Percentiles rank a stretch among this genome's conserved stretches.
These are phyloP conservation scores for Stegodyphus mimosarum DNA, from an alignment of 1,140 invertebrate genomes.

Conservation along the genomic window DNA sequence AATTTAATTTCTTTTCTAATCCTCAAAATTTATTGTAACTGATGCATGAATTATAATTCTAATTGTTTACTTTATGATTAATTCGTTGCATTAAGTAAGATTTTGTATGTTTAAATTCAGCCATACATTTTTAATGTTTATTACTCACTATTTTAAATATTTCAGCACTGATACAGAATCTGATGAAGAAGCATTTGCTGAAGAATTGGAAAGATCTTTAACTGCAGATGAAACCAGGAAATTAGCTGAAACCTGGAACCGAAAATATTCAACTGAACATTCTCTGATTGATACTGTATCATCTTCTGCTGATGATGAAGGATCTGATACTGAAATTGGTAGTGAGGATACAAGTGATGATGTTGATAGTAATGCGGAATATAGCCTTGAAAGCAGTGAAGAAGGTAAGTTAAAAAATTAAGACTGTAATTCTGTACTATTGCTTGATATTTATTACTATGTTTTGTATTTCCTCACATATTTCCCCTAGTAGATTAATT, in stretches of 20 bases:
- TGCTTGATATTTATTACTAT: too few relatives aligned
- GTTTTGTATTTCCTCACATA: too few relatives aligned
- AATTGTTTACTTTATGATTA: too few relatives aligned
- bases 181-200: slow-evolving; percentile 74
- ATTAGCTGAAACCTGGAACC: slow-evolving; percentile 75
- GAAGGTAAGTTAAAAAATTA: slow-evolving; percentile 17
- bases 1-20: too few relatives aligned
- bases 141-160: too few relatives aligned
- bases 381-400: slow-evolving; percentile 64
- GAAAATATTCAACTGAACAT: slow-evolving; percentile 70
- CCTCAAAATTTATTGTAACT: too few relatives aligned
- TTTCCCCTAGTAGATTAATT: too few relatives aligned
- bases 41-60: too few relatives aligned
- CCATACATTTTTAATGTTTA: too few relatives aligned
- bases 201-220: slow-evolving; percentile 74
- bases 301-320: slow-evolving; percentile 60
- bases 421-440: too few relatives aligned
- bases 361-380: slow-evolving; percentile 73
- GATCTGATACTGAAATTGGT: slow-evolving; percentile 57
- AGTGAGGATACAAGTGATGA: slow-evolving; percentile 70
- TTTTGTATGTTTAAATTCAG: too few relatives aligned
- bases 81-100: too few relatives aligned
- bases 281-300: slow-evolving; percentile 30
- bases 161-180: slow-evolving; percentile 59
- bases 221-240: slow-evolving; percentile 76